Evolutionary conservation across 2,888 invertebrate genomes (phyloP).

Genomic region (Spatulosminthurus flaviceps): DNA sequence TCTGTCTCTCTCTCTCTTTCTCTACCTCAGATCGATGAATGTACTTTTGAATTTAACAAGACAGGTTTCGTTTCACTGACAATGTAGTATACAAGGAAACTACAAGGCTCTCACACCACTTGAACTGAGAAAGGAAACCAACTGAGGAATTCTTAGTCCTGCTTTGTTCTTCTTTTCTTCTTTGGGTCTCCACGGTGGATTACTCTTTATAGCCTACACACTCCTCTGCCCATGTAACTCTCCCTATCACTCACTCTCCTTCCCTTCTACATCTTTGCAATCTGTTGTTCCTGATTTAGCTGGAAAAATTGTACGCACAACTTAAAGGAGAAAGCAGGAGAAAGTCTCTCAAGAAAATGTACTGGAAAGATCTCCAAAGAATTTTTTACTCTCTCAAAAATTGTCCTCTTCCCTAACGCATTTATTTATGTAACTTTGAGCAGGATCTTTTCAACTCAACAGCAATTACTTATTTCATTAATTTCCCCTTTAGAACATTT

Average conservation of each 20-base stretch:
- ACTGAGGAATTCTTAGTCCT: slow-evolving; percentile 7
- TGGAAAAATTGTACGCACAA: background rate
- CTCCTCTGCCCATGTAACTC: background rate
- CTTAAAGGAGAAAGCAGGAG: background rate
- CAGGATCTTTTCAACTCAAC: too few relatives aligned
- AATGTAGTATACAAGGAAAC: slow-evolving; percentile 28
- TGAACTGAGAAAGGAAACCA: slow-evolving; percentile 6
- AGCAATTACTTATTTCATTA: too few relatives aligned
- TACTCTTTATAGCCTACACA: slow-evolving; percentile 8
- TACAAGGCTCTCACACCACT: slow-evolving; percentile 22
- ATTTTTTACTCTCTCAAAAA: too few relatives aligned
- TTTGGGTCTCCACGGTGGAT: background rate
- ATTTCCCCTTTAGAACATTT: too few relatives aligned
- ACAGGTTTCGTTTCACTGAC: slow-evolving; percentile 30
- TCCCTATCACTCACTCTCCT: too few relatives aligned
- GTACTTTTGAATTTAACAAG: slow-evolving; percentile 41
- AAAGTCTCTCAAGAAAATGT: background rate
- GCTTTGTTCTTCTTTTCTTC: slow-evolving; percentile 19
- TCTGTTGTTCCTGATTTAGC: background rate
- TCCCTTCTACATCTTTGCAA: background rate
- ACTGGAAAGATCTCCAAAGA: too few relatives aligned
- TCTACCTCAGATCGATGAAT: slow-evolving; percentile 37
- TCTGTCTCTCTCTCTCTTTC: too few relatives aligned
- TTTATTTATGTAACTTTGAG: too few relatives aligned
- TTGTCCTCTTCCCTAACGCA: too few relatives aligned